phyloP scores from a whole-genome alignment of 2,888 invertebrate species.

The Halictus ligatus region DNA sequence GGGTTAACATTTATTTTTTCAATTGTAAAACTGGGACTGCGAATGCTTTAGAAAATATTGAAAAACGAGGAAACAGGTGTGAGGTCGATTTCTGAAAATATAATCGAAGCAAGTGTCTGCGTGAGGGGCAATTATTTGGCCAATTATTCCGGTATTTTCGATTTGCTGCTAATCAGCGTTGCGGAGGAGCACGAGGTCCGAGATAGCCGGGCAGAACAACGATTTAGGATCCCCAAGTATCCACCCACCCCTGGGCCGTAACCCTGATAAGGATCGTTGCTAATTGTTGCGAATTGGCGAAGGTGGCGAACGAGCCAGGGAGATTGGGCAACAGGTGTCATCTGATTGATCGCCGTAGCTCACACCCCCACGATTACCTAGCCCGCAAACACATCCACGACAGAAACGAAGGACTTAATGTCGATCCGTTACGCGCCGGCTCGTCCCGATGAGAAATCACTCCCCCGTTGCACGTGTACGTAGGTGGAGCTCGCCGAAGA shows the following conservation, averaged over 20 bases:
- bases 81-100: background rate
- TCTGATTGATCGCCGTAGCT: constrained; percentile 84
- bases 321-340: constrained; percentile 83
- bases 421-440: constrained; percentile 77
- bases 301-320: constrained; percentile 81
- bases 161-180: background rate
- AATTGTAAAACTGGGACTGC: background rate
- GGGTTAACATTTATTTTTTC: background rate
- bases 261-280: constrained; percentile 82
- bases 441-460: constrained; percentile 64
- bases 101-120: background rate
- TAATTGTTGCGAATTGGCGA: constrained; percentile 83
- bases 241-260: constrained; percentile 67
- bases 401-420: constrained; percentile 79
- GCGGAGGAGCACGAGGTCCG: background rate
- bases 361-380: constrained; percentile 81
- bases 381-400: constrained; percentile 80
- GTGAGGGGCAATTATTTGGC: background rate
- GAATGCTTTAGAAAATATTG: too few relatives aligned
- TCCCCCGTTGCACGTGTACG: constrained; percentile 47
- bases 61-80: too few relatives aligned
- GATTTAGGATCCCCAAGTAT: constrained; percentile 62
- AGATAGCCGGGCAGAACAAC: constrained; percentile 22
- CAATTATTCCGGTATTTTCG: background rate
- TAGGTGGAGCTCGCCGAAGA: constrained; percentile 1